A percentile compares a stretch with the other conserved stretches of the same genome.
Conservation (phyloP, 2,888 invertebrate species). For the Psylliodes chrysocephalus region DNA sequence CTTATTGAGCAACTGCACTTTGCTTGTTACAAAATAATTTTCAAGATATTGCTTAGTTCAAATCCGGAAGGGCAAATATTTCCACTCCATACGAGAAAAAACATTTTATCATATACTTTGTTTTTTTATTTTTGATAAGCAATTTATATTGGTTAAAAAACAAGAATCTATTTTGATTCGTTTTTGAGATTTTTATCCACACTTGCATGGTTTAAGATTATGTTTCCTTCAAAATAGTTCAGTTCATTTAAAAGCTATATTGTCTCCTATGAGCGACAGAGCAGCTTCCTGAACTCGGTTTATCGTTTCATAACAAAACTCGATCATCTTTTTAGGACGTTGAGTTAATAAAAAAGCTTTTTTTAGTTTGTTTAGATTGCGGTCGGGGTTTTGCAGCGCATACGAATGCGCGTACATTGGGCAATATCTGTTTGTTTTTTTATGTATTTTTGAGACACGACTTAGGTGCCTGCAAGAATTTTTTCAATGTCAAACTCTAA, state of each 20-base stretch:
- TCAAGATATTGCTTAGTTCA: slow-evolving; percentile 2
- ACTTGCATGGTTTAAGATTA: not conserved
- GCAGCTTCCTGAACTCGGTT: slow-evolving; percentile 18
- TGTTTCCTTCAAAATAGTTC: slow-evolving; percentile 11
- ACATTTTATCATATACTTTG: slow-evolving; percentile 14
- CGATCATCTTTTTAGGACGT: slow-evolving; percentile 10
- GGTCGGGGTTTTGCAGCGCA: slow-evolving; percentile 4
- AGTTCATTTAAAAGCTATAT: slow-evolving; percentile 10
- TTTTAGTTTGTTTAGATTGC: too few species aligned
- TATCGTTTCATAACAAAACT: not conserved
- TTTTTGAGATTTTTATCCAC: slow-evolving; percentile 1
- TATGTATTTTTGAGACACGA: slow-evolving; percentile 13
- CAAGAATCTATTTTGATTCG: slow-evolving; percentile 35
- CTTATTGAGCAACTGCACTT: too few species aligned
- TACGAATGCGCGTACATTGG: slow-evolving; percentile 6
- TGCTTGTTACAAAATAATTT: too few species aligned
- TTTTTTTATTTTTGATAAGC: slow-evolving; percentile 33
- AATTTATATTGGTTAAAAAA: slow-evolving; percentile 31
- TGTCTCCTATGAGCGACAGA: slow-evolving; percentile 17
- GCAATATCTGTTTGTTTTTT: slow-evolving; percentile 11
- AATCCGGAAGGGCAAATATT: not conserved
- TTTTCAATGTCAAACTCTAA: slow-evolving; percentile 14
- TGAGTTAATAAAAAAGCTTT: slow-evolving; percentile 14
- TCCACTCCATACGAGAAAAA: slow-evolving; percentile 17
- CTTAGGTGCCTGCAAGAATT: not conserved